Conservation (phyloP, 1,140 invertebrate species). For the Brachionus manjavacas region DNA sequence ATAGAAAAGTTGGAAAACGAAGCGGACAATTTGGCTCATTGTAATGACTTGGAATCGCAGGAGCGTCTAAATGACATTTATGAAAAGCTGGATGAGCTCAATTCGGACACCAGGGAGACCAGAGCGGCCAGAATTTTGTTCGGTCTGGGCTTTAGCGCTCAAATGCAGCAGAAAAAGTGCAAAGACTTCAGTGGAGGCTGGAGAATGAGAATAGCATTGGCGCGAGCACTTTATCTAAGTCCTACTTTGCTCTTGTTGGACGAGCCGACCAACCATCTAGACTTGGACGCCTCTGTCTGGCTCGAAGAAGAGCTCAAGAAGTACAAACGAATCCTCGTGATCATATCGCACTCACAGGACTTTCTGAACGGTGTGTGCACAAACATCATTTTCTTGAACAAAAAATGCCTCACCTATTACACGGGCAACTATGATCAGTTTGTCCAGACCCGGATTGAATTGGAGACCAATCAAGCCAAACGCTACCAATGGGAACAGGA, state of each 20-base stretch:
- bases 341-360: constrained; percentile 99
- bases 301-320: constrained; percentile 91
- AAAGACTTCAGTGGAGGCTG: constrained; percentile 96
- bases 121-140: constrained; percentile 87
- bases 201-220: constrained; percentile 98
- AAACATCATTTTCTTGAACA: constrained; percentile 92
- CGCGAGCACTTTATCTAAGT: constrained; percentile 60
- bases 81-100: constrained; percentile 91
- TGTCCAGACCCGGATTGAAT: constrained; percentile 80
- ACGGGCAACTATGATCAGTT: constrained; percentile 90
- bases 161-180: constrained; percentile 84
- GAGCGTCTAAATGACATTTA: constrained; percentile 96
- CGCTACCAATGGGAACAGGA: constrained; percentile 99
- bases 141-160: constrained; percentile 88
- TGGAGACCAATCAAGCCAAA: constrained; percentile 96
- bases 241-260: constrained; percentile 59
- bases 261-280: constrained; percentile 67
- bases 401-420: constrained; percentile 64
- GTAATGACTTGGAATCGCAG: constrained; percentile 78
- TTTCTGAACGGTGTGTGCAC: constrained; percentile 98
- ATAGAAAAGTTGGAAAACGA: constrained; percentile 81
- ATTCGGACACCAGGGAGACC: constrained; percentile 86
- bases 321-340: constrained; percentile 93
- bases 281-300: constrained; percentile 95
- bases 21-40: constrained; percentile 79